A percentile compares a stretch with the other conserved stretches of the same genome.
phyloP scores from a whole-genome alignment of 2,888 invertebrate genomes.

The Philereme transversata region DNA sequence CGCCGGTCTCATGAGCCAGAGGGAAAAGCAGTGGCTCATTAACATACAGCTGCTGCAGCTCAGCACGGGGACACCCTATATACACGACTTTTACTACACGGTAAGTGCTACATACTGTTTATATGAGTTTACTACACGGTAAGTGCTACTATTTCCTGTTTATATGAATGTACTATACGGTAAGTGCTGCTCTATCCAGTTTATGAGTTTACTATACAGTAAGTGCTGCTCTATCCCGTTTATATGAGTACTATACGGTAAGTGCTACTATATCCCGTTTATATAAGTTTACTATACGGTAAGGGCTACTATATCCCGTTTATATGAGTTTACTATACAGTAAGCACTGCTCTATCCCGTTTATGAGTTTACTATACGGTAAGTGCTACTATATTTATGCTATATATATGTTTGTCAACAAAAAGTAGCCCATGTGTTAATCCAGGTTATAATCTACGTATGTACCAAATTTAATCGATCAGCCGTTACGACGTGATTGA shows the following conservation, averaged over 20 bases:
- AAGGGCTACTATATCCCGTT: not conserved
- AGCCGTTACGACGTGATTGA: too few relatives aligned
- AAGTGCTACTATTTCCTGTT: not conserved
- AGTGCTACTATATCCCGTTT: not conserved
- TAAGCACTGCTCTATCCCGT: too few relatives aligned
- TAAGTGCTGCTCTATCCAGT: too few relatives aligned
- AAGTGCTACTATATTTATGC: too few relatives aligned
- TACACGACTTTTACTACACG: slow-evolving; percentile 98
- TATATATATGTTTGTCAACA: too few relatives aligned
- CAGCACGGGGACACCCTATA: slow-evolving; percentile 96
- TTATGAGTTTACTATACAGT: too few relatives aligned
- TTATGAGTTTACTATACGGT: too few relatives aligned
- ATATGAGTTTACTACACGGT: not conserved
- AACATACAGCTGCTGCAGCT: slow-evolving; percentile 97
- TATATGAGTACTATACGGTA: not conserved
- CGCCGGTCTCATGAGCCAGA: slow-evolving; percentile 95
- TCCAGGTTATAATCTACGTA: too few relatives aligned
- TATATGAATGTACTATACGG: not conserved
- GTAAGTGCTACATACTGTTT: slow-evolving; percentile 73
- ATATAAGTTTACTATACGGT: not conserved
- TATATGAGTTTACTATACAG: too few relatives aligned
- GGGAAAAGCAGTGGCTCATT: slow-evolving; percentile 98
- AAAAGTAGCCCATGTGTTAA: too few relatives aligned
- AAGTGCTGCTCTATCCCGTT: too few relatives aligned
- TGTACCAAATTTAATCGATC: too few relatives aligned